Evolutionary conservation across 2,888 invertebrate genomes (phyloP).

Genomic region (Melanargia galathea): DNA sequence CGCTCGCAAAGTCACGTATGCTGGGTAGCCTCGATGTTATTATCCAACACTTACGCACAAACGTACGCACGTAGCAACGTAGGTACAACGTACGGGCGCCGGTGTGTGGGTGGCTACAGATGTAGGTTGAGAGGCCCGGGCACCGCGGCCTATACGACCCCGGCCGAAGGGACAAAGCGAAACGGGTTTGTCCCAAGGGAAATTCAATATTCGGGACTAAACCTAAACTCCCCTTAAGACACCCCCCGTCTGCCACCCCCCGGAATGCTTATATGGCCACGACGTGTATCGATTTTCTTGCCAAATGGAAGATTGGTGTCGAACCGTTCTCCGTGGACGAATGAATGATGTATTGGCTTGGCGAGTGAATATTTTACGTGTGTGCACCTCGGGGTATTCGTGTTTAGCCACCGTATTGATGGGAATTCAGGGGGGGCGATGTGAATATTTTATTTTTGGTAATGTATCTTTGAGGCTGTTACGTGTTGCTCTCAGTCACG

Average conservation of each 20-base stretch:
- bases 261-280: constrained; percentile 83
- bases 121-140: constrained; percentile 66
- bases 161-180: constrained; percentile 81
- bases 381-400: constrained; percentile 63
- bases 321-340: constrained; percentile 79
- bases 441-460: constrained; percentile 76
- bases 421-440: constrained; percentile 70
- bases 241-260: constrained; percentile 79
- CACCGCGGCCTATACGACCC: constrained; percentile 80
- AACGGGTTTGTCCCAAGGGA: constrained; percentile 84
- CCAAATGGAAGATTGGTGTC: constrained; percentile 83
- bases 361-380: constrained; percentile 75
- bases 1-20: constrained; percentile 78
- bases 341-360: constrained; percentile 80
- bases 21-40: constrained; percentile 75
- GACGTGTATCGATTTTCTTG: constrained; percentile 82
- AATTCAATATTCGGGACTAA: constrained; percentile 84
- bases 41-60: constrained; percentile 79
- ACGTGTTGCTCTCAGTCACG: constrained; percentile 30
- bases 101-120: constrained; percentile 37
- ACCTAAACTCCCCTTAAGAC: constrained; percentile 82
- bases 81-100: constrained; percentile 33
- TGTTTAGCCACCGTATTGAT: constrained; percentile 74
- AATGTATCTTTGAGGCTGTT: constrained; percentile 65
- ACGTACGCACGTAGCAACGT: constrained; percentile 49